A percentile compares a stretch with the other conserved stretches of the same genome.
Evolutionary conservation across 1,140 invertebrate species (phyloP).

Genomic region (Hycleus phaleratus): DNA sequence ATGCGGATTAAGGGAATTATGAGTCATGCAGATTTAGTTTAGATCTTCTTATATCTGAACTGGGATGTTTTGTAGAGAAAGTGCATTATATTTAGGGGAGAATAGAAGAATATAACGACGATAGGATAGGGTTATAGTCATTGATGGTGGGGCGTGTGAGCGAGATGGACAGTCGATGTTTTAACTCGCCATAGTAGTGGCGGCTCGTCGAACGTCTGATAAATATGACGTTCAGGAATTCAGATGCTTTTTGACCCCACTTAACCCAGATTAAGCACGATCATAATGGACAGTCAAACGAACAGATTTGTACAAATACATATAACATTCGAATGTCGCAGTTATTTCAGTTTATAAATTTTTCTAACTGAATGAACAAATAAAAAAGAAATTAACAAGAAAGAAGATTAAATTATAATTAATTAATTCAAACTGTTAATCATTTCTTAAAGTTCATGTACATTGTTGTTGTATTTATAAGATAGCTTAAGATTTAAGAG

Average conservation of each 20-base stretch:
- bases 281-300: slow-evolving; percentile 4
- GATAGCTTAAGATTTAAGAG: slow-evolving; percentile 8
- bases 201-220: slow-evolving; percentile 12
- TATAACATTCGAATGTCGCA: too few relatives aligned
- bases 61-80: slow-evolving; percentile 20
- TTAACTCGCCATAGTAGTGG: slow-evolving; percentile 6
- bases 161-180: not conserved
- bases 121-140: slow-evolving; percentile 17
- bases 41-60: slow-evolving; percentile 35
- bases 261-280: slow-evolving; percentile 36
- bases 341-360: too few relatives aligned
- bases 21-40: slow-evolving; percentile 32
- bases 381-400: too few relatives aligned
- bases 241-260: slow-evolving; percentile 39
- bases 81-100: slow-evolving; percentile 16
- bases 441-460: not conserved
- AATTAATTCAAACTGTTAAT: too few relatives aligned
- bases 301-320: slow-evolving; percentile 11
- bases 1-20: slow-evolving; percentile 37
- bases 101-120: slow-evolving; percentile 6
- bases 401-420: too few relatives aligned
- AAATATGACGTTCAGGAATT: slow-evolving; percentile 34
- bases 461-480: not conserved
- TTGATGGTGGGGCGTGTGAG: not conserved
- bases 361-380: too few relatives aligned